A percentile compares a stretch with the other conserved stretches of the same genome.
phyloP scores from a whole-genome alignment of 2,797 vertebrate species.

The Tragelaphus eurycerus region DNA sequence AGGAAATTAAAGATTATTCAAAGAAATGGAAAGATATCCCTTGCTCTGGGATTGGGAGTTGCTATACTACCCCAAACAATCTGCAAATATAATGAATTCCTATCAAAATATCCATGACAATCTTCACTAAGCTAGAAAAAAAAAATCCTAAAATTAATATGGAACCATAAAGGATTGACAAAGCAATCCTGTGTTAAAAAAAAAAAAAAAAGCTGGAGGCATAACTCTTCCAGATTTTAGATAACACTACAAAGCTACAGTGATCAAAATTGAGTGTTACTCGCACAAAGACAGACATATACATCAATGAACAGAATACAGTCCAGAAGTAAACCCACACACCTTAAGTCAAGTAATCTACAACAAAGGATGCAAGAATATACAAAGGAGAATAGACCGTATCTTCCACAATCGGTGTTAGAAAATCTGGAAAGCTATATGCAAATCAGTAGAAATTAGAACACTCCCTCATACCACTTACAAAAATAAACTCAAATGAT shows the following conservation, averaged over 20 bases:
- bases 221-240: neutral
- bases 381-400: neutral
- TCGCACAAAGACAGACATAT: neutral
- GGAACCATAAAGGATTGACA: neutral
- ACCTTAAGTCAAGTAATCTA: neutral
- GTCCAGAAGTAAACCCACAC: neutral
- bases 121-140: neutral
- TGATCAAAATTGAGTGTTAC: neutral
- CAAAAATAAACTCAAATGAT: neutral
- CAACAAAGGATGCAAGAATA: neutral
- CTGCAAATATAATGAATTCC: neutral
- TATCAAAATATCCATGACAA: neutral
- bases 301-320: neutral
- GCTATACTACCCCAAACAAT: neutral
- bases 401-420: neutral
- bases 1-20: neutral
- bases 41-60: neutral
- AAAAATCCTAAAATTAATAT: neutral
- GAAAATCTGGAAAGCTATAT: neutral
- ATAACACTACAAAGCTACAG: neutral
- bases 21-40: neutral
- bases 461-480: neutral
- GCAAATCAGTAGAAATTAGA: neutral
- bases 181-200: neutral
- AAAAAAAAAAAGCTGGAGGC: neutral